Conservation (phyloP, 23 tunicate species). For the Clavelina lepadiformis region DNA sequence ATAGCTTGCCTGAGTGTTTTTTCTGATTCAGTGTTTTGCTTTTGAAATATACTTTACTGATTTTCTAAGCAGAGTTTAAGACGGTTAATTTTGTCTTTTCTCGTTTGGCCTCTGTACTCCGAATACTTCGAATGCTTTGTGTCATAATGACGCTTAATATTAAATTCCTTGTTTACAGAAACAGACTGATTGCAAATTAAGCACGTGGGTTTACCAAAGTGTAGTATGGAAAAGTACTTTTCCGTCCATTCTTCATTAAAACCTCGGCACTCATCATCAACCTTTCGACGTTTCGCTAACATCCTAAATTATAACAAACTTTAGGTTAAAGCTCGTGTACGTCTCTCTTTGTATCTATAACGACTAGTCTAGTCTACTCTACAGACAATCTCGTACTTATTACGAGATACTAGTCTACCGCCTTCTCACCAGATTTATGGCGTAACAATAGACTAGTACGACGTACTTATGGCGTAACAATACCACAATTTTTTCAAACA, state of each 20-base stretch:
- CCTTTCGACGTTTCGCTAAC: slow-evolving; percentile 27
- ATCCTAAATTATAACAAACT: slow-evolving; percentile 15
- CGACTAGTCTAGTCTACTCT: too few relatives aligned
- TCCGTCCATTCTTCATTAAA: slow-evolving; percentile 36
- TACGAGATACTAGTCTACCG: too few relatives aligned
- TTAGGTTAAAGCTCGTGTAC: too few relatives aligned
- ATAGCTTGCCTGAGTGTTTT: slow-evolving; percentile 56
- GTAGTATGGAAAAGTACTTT: slow-evolving; percentile 16
- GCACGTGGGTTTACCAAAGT: slow-evolving; percentile 23
- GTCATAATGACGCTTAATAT: slow-evolving; percentile 64
- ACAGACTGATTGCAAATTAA: slow-evolving; percentile 38
- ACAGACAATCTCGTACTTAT: too few relatives aligned
- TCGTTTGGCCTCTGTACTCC: slow-evolving; percentile 30
- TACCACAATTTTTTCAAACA: too few relatives aligned
- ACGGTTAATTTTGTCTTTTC: slow-evolving; percentile 44
- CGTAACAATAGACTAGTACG: too few relatives aligned
- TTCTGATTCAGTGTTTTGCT: slow-evolving; percentile 43
- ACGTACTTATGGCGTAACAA: too few relatives aligned
- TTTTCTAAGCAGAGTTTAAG: slow-evolving; percentile 25
- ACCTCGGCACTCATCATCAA: slow-evolving; percentile 31
- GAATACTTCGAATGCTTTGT: slow-evolving; percentile 23
- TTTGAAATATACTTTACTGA: slow-evolving; percentile 33
- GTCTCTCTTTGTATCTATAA: too few relatives aligned
- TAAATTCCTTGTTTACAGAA: slow-evolving; percentile 56
- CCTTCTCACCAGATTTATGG: too few relatives aligned